phyloP scores from a whole-genome alignment of 2,888 invertebrate genomes.

The Kryphioiulus occultus region DNA sequence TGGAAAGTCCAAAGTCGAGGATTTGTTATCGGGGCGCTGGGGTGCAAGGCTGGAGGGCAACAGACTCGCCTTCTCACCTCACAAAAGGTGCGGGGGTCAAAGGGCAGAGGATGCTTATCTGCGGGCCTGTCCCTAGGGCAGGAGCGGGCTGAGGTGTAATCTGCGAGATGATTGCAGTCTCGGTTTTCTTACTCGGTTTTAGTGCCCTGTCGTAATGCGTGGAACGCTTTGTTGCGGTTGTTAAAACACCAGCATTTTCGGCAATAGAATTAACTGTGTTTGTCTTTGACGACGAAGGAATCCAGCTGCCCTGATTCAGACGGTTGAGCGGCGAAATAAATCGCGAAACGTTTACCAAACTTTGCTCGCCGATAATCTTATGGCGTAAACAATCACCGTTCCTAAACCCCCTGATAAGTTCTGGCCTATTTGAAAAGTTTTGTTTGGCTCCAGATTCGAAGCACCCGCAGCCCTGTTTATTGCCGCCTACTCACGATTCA shows the following conservation, averaged over 20 bases:
- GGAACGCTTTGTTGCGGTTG: background rate
- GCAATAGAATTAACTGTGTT: background rate
- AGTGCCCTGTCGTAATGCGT: background rate
- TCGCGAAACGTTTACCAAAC: background rate
- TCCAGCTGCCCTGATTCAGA: background rate
- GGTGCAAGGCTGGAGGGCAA: background rate
- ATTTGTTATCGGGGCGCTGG: background rate
- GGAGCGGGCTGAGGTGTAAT: background rate
- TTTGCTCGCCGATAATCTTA: background rate
- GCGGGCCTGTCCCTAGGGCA: too few species aligned
- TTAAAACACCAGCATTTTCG: background rate
- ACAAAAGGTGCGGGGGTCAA: background rate
- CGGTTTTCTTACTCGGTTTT: background rate
- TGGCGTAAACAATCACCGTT: background rate
- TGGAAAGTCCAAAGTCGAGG: background rate
- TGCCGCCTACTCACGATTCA: too few species aligned
- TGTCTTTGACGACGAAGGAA: background rate
- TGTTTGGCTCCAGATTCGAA: background rate
- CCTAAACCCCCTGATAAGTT: background rate
- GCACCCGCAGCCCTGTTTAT: too few species aligned
- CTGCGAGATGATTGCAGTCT: background rate
- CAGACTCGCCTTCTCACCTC: background rate
- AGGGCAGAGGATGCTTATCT: background rate
- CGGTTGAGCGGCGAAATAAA: background rate
- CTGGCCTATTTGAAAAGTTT: background rate